Percentiles rank a stretch among this genome's conserved stretches.
phyloP scores from a whole-genome alignment of 2,113 vertebrate genomes.

The Ploceus nigricollis region DNA sequence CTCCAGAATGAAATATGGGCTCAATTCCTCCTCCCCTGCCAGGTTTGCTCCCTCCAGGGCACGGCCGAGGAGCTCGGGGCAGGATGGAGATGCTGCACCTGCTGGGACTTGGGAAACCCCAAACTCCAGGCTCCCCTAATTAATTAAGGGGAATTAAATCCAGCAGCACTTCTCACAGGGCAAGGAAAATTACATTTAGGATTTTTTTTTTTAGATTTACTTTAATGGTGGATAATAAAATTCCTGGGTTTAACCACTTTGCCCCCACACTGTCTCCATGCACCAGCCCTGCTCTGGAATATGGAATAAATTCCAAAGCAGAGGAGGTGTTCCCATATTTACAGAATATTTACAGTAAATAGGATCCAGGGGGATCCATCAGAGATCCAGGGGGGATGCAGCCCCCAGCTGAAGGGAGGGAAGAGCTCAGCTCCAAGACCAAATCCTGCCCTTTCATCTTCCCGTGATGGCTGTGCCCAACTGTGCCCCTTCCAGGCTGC shows the following conservation, averaged over 20 bases:
- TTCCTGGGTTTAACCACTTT: not conserved
- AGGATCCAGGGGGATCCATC: not conserved
- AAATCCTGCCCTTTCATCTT: not conserved
- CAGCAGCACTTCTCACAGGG: not conserved
- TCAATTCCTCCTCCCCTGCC: not conserved
- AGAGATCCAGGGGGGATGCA: not conserved
- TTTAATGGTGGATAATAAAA: not conserved
- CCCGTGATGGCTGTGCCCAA: not conserved
- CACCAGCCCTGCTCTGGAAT: not conserved
- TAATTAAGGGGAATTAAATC: not conserved
- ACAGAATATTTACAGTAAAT: not conserved
- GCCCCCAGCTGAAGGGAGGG: not conserved
- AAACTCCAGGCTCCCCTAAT: not conserved
- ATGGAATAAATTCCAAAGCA: not conserved
- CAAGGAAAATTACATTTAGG: not conserved
- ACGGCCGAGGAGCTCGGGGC: not conserved
- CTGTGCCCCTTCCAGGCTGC: not conserved
- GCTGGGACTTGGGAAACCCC: not conserved
- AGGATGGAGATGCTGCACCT: not conserved
- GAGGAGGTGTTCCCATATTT: not conserved
- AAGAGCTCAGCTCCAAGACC: not conserved
- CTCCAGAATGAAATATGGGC: not conserved
- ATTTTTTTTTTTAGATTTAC: not conserved
- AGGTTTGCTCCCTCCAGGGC: not conserved
- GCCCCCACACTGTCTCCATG: fast-evolving